Base-by-base conservation (phyloP, 2,113 vertebrate species). In the Misgurnus mizolepis region DNA sequence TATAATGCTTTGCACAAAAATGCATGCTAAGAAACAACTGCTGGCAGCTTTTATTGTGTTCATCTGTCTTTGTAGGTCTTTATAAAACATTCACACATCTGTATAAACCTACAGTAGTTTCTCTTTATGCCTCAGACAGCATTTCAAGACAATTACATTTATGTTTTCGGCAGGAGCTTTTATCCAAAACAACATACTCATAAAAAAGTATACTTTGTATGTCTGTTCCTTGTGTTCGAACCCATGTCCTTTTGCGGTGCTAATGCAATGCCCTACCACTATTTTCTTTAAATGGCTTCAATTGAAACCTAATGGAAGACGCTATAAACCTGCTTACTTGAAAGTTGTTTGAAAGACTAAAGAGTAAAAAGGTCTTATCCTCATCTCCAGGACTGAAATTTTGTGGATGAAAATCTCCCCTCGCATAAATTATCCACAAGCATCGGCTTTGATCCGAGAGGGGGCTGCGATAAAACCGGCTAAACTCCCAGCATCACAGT, bases 401-500 rank as follows among this genome's bases (percentile, higher is more conserved):
- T 81, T 56, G 85, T 62, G 77, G 55, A 66, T 76, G 39, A 43
- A 45, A 78, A 43, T 61, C 41, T 61, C 68, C 73, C 70, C 27
- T 39, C 39, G n/a, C 58, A 67, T 58, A 68, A 83, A 85, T 82
- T 71, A 83, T 75, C 76, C 79, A 78, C 76, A 71, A 85, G 64
- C 66, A 67, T 40, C 74, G 11, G 39, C 82, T 85, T 83, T 85
- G 77, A 84, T 87, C 78, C 34, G 43, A 49, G 41, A 45, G 81
- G 34, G 47, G 75, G 40, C n/a, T 10, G 6, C n/a, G 17, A n/a
- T 5, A 14, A 67, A 69, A 68, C 40, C 47, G 3, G 22, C 58
- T 15, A 56, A 56, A 72, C 39, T 72, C 53, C 40, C 50, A n/a
- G 34, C 50, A 8, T 53, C 10, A 18, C 69, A 72, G 34, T 72